Evolutionary conservation across 2,113 vertebrate species (phyloP).

Genomic region (Pitta sordida): DNA sequence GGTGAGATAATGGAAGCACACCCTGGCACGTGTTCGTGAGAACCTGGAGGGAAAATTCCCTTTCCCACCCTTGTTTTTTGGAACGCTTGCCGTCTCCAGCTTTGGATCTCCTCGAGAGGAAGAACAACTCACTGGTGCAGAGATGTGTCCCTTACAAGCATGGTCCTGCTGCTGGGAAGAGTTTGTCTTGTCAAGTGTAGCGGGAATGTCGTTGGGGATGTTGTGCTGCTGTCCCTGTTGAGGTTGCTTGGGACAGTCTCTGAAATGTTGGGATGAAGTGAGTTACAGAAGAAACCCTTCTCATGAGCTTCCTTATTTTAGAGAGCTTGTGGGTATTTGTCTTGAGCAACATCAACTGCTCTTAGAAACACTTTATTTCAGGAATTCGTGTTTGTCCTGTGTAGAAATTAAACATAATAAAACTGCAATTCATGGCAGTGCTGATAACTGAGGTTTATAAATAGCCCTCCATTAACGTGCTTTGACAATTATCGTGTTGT

Average conservation of each 20-base stretch:
- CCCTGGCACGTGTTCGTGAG: background rate
- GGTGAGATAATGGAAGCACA: background rate
- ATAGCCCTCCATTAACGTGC: background rate
- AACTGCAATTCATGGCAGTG: background rate
- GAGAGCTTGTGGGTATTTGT: background rate
- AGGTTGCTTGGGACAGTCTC: background rate
- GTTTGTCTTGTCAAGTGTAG: background rate
- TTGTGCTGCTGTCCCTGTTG: background rate
- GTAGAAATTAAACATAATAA: background rate
- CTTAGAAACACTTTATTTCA: background rate
- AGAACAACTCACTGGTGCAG: background rate
- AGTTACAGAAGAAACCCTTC: background rate
- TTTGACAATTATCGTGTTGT: background rate
- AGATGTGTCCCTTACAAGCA: background rate
- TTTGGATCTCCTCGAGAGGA: slow-evolving; percentile 18
- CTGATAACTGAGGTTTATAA: background rate
- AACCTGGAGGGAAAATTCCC: slow-evolving; percentile 39
- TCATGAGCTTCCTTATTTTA: background rate
- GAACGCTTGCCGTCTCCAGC: background rate
- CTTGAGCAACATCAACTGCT: background rate
- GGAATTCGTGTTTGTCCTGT: background rate
- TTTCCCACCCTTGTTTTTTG: slow-evolving; percentile 25
- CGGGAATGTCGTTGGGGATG: background rate
- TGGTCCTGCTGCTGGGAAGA: background rate
- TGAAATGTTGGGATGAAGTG: background rate